Conservation (phyloP, 2,888 invertebrate species). For the Gastrophysa polygoni region DNA sequence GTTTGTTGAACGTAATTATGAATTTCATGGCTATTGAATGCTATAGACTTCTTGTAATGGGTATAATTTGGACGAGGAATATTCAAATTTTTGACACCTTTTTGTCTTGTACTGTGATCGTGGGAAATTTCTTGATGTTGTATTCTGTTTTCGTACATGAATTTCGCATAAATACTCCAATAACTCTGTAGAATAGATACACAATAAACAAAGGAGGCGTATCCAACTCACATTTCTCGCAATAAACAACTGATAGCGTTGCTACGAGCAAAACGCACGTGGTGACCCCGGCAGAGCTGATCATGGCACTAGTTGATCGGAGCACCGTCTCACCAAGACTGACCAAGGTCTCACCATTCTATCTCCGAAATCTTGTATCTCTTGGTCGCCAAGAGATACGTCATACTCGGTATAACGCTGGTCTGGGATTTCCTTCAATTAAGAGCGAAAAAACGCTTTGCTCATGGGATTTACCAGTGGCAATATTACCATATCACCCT, state of each 20-base stretch:
- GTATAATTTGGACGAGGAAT: no score
- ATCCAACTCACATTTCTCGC: conserved; percentile 40
- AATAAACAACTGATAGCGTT: conserved; percentile 9
- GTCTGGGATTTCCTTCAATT: conserved; percentile 10
- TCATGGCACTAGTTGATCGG: conserved; percentile 9
- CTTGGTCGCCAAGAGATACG: conserved; percentile 1
- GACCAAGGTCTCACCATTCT: background rate
- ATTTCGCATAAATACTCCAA: no score
- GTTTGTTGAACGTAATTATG: no score
- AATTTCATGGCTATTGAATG: no score
- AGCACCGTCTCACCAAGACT: conserved; percentile 8
- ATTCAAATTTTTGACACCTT: no score
- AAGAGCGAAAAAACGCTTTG: background rate
- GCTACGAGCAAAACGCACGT: conserved; percentile 8
- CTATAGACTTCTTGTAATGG: no score
- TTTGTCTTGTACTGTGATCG: no score
- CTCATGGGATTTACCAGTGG: no score
- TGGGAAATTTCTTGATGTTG: no score
- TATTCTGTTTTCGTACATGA: no score
- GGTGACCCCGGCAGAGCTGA: conserved; percentile 7
- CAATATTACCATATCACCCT: no score
- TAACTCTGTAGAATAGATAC: background rate
- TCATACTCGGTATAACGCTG: background rate
- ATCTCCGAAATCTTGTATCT: conserved; percentile 1
- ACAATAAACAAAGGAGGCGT: conserved; percentile 1